Base-by-base conservation (phyloP, 2,797 vertebrate genomes). In the Liasis olivaceus region DNA sequence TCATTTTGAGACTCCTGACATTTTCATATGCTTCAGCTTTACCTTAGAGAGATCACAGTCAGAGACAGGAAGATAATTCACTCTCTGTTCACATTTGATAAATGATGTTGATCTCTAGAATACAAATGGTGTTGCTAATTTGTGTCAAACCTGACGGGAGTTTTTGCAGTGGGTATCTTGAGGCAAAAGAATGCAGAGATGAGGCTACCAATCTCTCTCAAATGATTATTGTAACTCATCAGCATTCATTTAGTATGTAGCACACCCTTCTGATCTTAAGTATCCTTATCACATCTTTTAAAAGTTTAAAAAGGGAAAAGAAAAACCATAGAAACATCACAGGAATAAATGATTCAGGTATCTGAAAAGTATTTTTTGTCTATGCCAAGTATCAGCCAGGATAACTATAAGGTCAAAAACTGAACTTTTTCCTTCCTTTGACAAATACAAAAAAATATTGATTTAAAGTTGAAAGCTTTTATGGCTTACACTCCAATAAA, bases 81-180 rank as follows among this genome's bases (percentile, higher is more conserved):
- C 31, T 94, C 7, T 17, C 42, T 13, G 54, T 89, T 89, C 62
- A 89, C 63, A 86, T 69, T 64, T 92, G 91, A 92, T 84, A 92
- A 92, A 92, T 92, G 81, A 89, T 85, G 91, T 59, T 86, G 88
- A 92, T 89, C 91, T 89, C 91, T 86, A 47, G 88, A 92, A 92
- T 92, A 89, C 81, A 89, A 86, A 89, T 89, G 77, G 59, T 92
- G 62, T 92, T 85, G 60, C 81, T 89, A 92, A 89, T 66, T 89
- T 92, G 62, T 92, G 88, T 89, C 88, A 92, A 86, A 86, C 63
- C 77, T 89, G 88, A 89, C 58, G 62, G 77, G 62, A 86, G 31
- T 60, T 85, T 89, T 85, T 89, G 72, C 28, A 17, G n/a, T 60
- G 62, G 56, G 17, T 89, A 31, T 89, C 54, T 89, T 59, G 88